Conservation (phyloP, 1,140 invertebrate genomes). For the Meloidogyne floridensis region DNA sequence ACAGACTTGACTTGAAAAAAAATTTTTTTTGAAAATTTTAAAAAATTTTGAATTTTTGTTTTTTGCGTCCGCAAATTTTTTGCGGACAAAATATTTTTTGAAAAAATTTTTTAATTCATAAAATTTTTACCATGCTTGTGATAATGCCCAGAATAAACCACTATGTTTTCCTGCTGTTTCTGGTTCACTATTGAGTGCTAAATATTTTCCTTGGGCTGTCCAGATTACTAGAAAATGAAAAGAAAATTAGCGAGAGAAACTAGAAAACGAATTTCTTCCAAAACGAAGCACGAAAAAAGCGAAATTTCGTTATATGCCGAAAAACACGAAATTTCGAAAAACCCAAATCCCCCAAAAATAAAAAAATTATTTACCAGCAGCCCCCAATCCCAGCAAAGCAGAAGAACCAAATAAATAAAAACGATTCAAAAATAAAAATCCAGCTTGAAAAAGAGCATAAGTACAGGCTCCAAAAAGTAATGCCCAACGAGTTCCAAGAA, state of each 20-base stretch:
- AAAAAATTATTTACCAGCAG: slow-evolving; percentile 41
- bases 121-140: slow-evolving; percentile 43
- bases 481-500: slow-evolving; percentile 9
- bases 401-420: slow-evolving; percentile 49
- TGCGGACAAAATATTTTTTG: too few relatives aligned
- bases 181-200: slow-evolving; percentile 50
- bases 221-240: slow-evolving; percentile 39
- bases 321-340: background rate
- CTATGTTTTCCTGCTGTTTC: slow-evolving; percentile 42
- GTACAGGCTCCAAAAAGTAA: slow-evolving; percentile 39
- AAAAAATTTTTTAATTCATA: too few relatives aligned
- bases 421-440: slow-evolving; percentile 53
- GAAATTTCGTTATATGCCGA: background rate
- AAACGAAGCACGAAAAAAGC: too few relatives aligned
- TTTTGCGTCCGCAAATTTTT: too few relatives aligned
- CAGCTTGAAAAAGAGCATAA: slow-evolving; percentile 50
- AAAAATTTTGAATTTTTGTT: too few relatives aligned
- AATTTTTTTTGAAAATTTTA: too few relatives aligned
- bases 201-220: slow-evolving; percentile 58
- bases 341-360: background rate
- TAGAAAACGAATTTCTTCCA: background rate
- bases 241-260: background rate
- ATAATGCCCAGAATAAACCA: slow-evolving; percentile 57
- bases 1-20: slow-evolving; percentile 19
- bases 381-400: slow-evolving; percentile 53